Percentiles rank a stretch among this genome's conserved stretches.
Conservation (phyloP, 2,888 invertebrate species). For the Ectemnius continuus region DNA sequence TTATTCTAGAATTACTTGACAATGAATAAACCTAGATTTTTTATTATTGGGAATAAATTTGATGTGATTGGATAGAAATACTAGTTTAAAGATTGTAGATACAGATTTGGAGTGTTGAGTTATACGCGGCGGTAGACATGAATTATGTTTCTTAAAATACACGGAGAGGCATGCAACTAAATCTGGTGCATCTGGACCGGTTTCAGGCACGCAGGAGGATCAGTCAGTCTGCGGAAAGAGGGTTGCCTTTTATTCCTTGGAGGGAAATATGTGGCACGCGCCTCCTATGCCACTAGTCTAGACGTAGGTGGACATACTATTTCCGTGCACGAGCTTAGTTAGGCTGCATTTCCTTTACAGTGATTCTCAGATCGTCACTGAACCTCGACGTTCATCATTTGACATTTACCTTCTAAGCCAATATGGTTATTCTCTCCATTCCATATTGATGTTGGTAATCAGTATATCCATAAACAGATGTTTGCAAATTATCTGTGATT, state of each 20-base stretch:
- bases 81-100: background rate
- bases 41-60: too few relatives aligned
- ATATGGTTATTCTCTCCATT: too few relatives aligned
- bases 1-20: too few relatives aligned
- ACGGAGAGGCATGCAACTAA: slow-evolving; percentile 51
- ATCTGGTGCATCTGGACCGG: slow-evolving; percentile 54
- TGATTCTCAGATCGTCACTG: slow-evolving; percentile 35
- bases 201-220: slow-evolving; percentile 45
- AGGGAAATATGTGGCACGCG: slow-evolving; percentile 51
- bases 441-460: too few relatives aligned
- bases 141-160: slow-evolving; percentile 27
- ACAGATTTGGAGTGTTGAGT: background rate
- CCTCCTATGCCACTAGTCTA: slow-evolving; percentile 46
- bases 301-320: slow-evolving; percentile 42
- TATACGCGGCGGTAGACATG: slow-evolving; percentile 25
- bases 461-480: too few relatives aligned
- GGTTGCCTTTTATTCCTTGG: slow-evolving; percentile 36
- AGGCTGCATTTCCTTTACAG: slow-evolving; percentile 20
- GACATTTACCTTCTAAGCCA: too few relatives aligned
- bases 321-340: slow-evolving; percentile 37
- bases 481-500: too few relatives aligned
- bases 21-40: too few relatives aligned
- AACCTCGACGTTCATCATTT: too few relatives aligned
- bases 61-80: too few relatives aligned
- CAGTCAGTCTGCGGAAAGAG: slow-evolving; percentile 41